Base-by-base conservation (phyloP, 2,888 invertebrate genomes). In the Cheilosia pagana region DNA sequence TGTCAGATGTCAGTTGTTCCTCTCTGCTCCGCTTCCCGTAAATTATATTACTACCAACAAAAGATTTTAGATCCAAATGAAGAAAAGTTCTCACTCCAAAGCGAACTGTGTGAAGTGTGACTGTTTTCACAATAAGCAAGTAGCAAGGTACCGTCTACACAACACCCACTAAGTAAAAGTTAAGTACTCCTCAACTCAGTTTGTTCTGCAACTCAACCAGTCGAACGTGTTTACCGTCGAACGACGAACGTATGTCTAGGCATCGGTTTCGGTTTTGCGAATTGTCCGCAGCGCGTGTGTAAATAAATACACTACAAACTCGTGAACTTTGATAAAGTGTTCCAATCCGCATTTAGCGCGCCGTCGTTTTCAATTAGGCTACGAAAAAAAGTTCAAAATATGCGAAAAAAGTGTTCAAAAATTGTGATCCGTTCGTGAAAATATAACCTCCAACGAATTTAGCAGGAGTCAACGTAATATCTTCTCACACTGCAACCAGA, bases 351-450 rank as follows among this genome's bases (percentile, higher is more conserved):
- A 35, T 12, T 12, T 10, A 31, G 43, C 41, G 12, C 43, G 16
- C n/a, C 39, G 53, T 45, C 39, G n/a, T 43, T 43, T 31, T 39
- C 45, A 39, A 16, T 25, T 35, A 12, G 10, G 12, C 10, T 10
- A 12, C 3, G 12, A 35, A 67, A 52, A 23, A 14, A 52, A 31
- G 52, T 8, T 10, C 8, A 62, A 77, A 77, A 62, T 48, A 70
- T 77, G 77, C 68, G 48, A 53, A 77, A 55, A 53, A 77, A 77
- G 62, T 77, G n/a, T 23, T 28, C n/a, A 39, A 6, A 10, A 43
- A 43, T 35, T 19, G 52, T 43, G 25, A 45, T 53, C 14, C 16
- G 35, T 21, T 39, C 19, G 43, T 60, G 60, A 68, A 53, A 39
- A 60, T n/a, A 25, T 53, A 53, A 71, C 59, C 31, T 25, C 3